These are phyloP conservation scores for Acrocephalus arundinaceus DNA, from an alignment of 2,113 vertebrate species.

Conservation along the genomic window DNA sequence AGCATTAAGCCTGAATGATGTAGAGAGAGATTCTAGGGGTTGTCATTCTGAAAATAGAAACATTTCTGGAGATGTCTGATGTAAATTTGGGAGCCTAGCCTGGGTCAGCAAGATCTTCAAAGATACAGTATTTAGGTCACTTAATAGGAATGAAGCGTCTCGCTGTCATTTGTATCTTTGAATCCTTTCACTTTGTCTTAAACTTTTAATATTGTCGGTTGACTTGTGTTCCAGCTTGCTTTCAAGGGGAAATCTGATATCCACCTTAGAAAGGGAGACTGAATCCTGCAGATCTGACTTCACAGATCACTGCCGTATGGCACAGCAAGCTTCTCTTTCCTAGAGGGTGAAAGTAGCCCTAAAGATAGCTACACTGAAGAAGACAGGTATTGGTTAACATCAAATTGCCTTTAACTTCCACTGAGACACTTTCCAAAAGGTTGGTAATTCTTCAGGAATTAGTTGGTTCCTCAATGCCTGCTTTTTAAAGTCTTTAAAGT, in stretches of 20 bases:
- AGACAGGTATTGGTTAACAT: neutral
- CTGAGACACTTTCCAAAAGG: neutral
- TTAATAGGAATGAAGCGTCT: neutral
- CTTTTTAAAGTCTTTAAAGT: neutral
- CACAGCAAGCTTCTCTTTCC: neutral
- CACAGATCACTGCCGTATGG: neutral
- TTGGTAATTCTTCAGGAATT: neutral
- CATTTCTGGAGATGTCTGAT: neutral
- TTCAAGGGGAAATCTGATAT: conserved; percentile 24
- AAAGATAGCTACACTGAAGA: neutral
- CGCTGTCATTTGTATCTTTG: neutral
- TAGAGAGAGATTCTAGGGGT: neutral
- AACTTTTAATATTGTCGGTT: conserved; percentile 21
- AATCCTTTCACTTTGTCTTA: neutral
- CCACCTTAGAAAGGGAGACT: neutral
- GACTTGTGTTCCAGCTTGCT: conserved; percentile 38
- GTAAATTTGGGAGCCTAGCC: neutral
- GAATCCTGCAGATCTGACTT: neutral
- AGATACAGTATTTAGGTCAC: neutral
- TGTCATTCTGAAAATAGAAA: neutral
- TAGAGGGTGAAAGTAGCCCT: neutral
- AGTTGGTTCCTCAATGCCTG: neutral
- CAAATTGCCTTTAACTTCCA: neutral
- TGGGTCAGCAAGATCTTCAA: neutral
- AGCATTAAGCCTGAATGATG: neutral